Evolutionary conservation across 2,888 invertebrate genomes (phyloP).

Genomic region (Eugnorisma glareosa): DNA sequence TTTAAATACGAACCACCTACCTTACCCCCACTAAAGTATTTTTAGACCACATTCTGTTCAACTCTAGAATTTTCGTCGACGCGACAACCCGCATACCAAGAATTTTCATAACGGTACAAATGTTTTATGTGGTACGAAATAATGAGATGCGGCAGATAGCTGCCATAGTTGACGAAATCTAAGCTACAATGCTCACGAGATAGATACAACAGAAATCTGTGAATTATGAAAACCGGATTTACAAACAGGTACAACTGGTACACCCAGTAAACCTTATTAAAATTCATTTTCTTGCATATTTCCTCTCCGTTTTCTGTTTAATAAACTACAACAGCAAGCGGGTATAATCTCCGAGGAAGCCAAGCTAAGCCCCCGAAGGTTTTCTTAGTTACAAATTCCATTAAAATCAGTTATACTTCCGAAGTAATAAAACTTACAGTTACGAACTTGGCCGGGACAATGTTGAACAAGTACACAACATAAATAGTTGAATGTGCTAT

Average conservation of each 20-base stretch:
- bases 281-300: slow-evolving; percentile 43
- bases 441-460: slow-evolving; percentile 33
- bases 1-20: slow-evolving; percentile 32
- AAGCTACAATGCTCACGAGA: slow-evolving; percentile 30
- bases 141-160: slow-evolving; percentile 40
- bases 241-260: slow-evolving; percentile 19
- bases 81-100: slow-evolving; percentile 18
- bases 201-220: slow-evolving; percentile 25
- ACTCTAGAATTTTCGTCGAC: slow-evolving; percentile 26
- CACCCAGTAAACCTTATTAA: slow-evolving; percentile 36
- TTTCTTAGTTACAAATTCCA: slow-evolving; percentile 57
- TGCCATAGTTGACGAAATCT: slow-evolving; percentile 24
- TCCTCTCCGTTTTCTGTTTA: slow-evolving; percentile 33
- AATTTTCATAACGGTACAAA: slow-evolving; percentile 40
- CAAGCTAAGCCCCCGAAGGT: slow-evolving; percentile 45
- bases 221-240: slow-evolving; percentile 38
- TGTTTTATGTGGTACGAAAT: slow-evolving; percentile 42
- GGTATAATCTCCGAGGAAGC: slow-evolving; percentile 49
- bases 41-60: slow-evolving; percentile 39
- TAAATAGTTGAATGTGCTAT: slow-evolving; percentile 50
- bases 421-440: slow-evolving; percentile 57
- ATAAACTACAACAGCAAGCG: slow-evolving; percentile 31
- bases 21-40: slow-evolving; percentile 17
- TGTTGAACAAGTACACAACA: slow-evolving; percentile 52
- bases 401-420: slow-evolving; percentile 63